Evolutionary conservation across 1,140 invertebrate species (phyloP).

Genomic region (Heliothis subflexa): DNA sequence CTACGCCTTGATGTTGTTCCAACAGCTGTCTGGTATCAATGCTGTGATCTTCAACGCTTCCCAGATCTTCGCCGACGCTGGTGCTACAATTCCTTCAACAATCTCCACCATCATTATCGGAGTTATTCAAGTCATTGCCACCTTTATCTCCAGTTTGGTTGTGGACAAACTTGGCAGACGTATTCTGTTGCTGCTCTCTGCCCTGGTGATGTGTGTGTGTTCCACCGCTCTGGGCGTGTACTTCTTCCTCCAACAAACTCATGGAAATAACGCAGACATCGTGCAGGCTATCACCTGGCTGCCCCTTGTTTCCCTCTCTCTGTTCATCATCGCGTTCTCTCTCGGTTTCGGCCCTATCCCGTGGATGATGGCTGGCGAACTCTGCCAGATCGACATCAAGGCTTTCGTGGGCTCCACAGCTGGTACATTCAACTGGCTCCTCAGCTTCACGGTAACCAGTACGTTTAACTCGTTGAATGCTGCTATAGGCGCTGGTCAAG

Average conservation of each 20-base stretch:
- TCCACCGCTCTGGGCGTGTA: constrained; percentile 88
- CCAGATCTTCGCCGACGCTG: constrained; percentile 90
- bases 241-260: constrained; percentile 87
- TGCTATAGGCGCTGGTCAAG: constrained; percentile 87
- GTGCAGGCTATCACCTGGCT: constrained; percentile 88
- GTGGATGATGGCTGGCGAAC: constrained; percentile 92
- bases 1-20: constrained; percentile 93
- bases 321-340: constrained; percentile 93
- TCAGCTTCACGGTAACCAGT: constrained; percentile 93
- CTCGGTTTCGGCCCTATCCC: constrained; percentile 93
- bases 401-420: constrained; percentile 91
- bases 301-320: constrained; percentile 90
- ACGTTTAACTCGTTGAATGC: constrained; percentile 89
- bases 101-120: constrained; percentile 92
- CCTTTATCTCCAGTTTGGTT: constrained; percentile 89
- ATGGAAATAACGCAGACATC: constrained; percentile 80
- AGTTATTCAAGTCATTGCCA: constrained; percentile 91
- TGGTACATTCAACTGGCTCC: constrained; percentile 92
- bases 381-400: constrained; percentile 91
- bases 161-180: constrained; percentile 92
- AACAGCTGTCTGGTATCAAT: constrained; percentile 95
- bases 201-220: constrained; percentile 88
- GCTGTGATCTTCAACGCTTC: constrained; percentile 94
- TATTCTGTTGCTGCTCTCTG: constrained; percentile 89
- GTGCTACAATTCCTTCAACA: constrained; percentile 86